Conservation (phyloP, 37 sponge, comb jelly and placozoan species). For the Beroe ovata region DNA sequence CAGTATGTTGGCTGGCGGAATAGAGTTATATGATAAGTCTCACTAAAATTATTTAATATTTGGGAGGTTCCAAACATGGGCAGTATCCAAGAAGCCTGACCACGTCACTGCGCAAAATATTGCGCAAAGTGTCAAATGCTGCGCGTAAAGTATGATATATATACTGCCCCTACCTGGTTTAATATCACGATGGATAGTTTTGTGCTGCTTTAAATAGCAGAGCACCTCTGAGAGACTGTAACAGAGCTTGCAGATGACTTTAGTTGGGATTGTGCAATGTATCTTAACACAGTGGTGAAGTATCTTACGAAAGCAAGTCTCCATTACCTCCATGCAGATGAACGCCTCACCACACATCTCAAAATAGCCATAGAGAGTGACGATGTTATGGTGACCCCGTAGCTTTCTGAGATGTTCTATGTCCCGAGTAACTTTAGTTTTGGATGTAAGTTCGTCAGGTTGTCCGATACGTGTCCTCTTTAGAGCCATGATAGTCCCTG, state of each 20-base stretch:
- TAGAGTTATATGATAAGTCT: too few species aligned
- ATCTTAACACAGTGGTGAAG: neutral
- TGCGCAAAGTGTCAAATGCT: neutral
- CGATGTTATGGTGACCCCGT: conserved; percentile 15
- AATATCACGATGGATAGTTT: conserved; percentile 38
- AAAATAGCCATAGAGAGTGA: conserved; percentile 53
- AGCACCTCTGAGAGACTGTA: conserved; percentile 31
- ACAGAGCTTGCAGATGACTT: conserved; percentile 15
- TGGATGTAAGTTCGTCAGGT: neutral
- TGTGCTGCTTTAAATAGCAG: conserved; percentile 6
- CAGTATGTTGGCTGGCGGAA: conserved; percentile 58
- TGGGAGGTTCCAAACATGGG: too few species aligned
- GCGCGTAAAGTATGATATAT: conserved; percentile 2
- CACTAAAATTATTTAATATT: too few species aligned
- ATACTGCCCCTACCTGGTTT: conserved; percentile 42
- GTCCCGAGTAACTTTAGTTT: conserved; percentile 26
- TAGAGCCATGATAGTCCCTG: conserved; percentile 55
- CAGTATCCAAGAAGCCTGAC: too few species aligned
- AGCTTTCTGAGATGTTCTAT: conserved; percentile 32
- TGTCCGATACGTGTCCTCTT: neutral
- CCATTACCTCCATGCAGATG: conserved; percentile 62
- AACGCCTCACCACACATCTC: conserved; percentile 35
- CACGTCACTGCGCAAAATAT: too few species aligned
- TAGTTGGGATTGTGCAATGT: conserved; percentile 13
- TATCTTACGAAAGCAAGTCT: conserved; percentile 35